These are phyloP conservation scores for Adela reaumurella DNA, from an alignment of 2,888 invertebrate species.

Conservation along the genomic window DNA sequence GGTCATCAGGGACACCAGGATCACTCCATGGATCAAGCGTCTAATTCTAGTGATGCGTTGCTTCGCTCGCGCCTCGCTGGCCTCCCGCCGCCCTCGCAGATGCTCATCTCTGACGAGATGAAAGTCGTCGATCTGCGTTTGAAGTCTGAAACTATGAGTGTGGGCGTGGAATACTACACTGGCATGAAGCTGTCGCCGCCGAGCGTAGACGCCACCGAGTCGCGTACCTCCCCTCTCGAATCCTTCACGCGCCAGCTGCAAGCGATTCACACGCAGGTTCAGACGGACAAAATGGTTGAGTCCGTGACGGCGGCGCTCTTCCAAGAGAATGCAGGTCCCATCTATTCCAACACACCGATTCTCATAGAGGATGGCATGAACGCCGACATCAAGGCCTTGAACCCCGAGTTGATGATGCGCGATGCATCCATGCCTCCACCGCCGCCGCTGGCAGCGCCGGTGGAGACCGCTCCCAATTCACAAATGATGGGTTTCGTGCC, in stretches of 20 bases:
- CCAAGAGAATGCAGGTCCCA: constrained; percentile 29
- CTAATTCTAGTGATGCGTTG: background rate
- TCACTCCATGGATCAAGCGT: constrained; percentile 13
- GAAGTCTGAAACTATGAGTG: constrained; percentile 61
- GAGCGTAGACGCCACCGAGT: constrained; percentile 27
- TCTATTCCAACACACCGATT: constrained; percentile 27
- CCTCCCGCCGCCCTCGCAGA: background rate
- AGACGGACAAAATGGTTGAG: constrained; percentile 53
- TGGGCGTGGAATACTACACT: too few species aligned
- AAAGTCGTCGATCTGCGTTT: constrained; percentile 66
- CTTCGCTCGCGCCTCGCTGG: background rate
- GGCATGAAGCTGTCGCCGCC: constrained; percentile 19
- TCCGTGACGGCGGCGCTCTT: constrained; percentile 49
- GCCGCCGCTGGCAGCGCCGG: background rate
- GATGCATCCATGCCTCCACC: background rate
- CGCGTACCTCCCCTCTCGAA: constrained; percentile 27
- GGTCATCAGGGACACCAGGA: constrained; percentile 22
- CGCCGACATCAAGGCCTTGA: constrained; percentile 13
- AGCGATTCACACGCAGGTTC: constrained; percentile 46
- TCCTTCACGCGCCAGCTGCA: constrained; percentile 46
- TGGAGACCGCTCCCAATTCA: constrained; percentile 20
- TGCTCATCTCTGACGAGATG: constrained; percentile 30
- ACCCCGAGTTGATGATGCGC: constrained; percentile 30
- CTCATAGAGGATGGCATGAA: constrained; percentile 8
- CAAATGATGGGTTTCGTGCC: constrained; percentile 24